Conservation (phyloP, 2,888 invertebrate genomes). For the Lycia hirtaria region DNA sequence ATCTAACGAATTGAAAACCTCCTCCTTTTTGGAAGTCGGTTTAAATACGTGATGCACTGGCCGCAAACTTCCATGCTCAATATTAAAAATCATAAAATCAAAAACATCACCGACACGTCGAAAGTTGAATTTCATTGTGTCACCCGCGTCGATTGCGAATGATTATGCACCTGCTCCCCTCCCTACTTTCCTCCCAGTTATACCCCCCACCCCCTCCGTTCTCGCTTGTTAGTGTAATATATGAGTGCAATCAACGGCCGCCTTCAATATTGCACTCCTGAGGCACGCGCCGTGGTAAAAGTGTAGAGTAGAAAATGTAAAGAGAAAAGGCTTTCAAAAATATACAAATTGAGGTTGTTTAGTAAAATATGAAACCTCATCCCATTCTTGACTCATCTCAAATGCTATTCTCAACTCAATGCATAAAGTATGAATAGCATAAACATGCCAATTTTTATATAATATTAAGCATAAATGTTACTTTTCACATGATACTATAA, state of each 20-base stretch:
- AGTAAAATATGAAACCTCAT: no score
- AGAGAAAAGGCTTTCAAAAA: neutral
- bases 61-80: neutral
- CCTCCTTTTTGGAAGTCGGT: no score
- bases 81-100: neutral
- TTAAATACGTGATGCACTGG: no score
- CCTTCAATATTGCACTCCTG: conserved; percentile 21
- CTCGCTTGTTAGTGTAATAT: conserved; percentile 18
- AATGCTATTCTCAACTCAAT: no score
- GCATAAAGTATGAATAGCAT: no score
- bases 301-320: neutral
- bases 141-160: neutral
- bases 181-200: neutral
- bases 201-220: neutral
- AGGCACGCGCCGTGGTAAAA: neutral
- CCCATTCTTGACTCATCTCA: no score
- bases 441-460: no score
- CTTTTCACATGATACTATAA: no score
- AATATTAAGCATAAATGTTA: no score
- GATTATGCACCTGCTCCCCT: conserved; percentile 5
- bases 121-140: neutral
- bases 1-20: no score
- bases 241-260: conserved; percentile 14
- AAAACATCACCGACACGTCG: neutral
- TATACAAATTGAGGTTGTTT: no score